phyloP scores from a whole-genome alignment of 2,797 vertebrate species.

The Falco concolor region DNA sequence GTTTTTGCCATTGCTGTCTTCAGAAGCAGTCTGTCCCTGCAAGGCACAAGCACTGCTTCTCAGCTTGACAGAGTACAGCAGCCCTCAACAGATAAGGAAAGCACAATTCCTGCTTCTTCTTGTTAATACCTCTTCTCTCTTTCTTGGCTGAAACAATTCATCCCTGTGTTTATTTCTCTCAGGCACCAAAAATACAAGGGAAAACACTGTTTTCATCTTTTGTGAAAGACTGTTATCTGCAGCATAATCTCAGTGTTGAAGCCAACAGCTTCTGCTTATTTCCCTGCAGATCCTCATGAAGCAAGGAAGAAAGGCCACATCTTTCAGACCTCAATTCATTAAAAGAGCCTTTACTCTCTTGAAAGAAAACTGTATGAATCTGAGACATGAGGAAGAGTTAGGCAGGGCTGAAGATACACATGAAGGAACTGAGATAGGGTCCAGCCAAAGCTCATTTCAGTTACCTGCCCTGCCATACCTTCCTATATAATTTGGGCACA shows the following conservation, averaged over 20 bases:
- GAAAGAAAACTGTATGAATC: neutral
- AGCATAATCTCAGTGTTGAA: neutral
- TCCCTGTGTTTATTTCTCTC: neutral
- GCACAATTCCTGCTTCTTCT: neutral
- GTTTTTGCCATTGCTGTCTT: neutral
- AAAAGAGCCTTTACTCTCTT: neutral
- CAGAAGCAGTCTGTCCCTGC: neutral
- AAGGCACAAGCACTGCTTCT: neutral
- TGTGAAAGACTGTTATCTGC: neutral
- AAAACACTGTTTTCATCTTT: neutral
- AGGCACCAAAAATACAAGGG: neutral
- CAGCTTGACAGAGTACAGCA: neutral
- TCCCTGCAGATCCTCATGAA: neutral
- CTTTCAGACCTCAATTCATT: neutral
- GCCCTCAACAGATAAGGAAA: neutral
- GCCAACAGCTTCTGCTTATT: neutral
- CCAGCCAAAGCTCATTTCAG: neutral
- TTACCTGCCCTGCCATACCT: constrained; percentile 7
- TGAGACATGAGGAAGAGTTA: neutral
- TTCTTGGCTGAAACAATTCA: neutral
- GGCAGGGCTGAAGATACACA: neutral
- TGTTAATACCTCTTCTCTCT: neutral
- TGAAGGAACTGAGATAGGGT: neutral
- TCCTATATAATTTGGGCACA: neutral
- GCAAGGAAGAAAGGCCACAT: too few relatives aligned